These are phyloP conservation scores for Brachionus koreanus DNA, from an alignment of 1,140 invertebrate genomes.

Conservation along the genomic window DNA sequence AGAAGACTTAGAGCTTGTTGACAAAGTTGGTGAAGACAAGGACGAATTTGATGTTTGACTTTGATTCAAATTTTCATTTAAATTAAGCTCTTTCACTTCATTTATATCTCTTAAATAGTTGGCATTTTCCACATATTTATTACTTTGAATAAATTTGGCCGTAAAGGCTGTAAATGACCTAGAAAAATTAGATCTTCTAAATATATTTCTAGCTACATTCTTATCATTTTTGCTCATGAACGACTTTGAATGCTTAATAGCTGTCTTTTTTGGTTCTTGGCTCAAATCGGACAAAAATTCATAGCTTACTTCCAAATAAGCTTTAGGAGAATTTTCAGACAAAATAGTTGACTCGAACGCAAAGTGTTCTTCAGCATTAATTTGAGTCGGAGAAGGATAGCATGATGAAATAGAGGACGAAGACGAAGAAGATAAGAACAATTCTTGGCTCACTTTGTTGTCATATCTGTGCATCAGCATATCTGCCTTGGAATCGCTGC, in stretches of 20 bases:
- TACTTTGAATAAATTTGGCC: neutral
- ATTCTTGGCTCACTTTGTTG: neutral
- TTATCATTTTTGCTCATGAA: neutral
- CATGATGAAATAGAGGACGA: neutral
- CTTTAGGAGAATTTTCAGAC: neutral
- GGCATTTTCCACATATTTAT: neutral
- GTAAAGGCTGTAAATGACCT: conserved; percentile 1
- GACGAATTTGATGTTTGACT: neutral
- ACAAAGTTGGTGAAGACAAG: conserved; percentile 20
- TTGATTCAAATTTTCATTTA: conserved; percentile 3
- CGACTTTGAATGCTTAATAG: conserved; percentile 20
- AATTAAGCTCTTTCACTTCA: conserved; percentile 10
- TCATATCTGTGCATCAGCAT: neutral
- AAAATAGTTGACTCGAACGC: neutral
- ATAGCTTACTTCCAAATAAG: conserved; percentile 11
- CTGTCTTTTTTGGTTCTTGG: neutral
- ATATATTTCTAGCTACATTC: neutral
- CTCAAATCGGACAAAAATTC: conserved; percentile 37
- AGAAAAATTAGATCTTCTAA: conserved; percentile 20
- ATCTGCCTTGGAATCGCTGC: neutral
- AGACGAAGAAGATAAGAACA: neutral
- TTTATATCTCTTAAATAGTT: neutral
- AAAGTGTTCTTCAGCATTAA: neutral
- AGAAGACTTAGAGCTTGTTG: neutral
- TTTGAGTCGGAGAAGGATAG: neutral